These are phyloP conservation scores for Melanerpes aurifrons DNA, from an alignment of 2,113 vertebrate genomes.

Conservation along the genomic window DNA sequence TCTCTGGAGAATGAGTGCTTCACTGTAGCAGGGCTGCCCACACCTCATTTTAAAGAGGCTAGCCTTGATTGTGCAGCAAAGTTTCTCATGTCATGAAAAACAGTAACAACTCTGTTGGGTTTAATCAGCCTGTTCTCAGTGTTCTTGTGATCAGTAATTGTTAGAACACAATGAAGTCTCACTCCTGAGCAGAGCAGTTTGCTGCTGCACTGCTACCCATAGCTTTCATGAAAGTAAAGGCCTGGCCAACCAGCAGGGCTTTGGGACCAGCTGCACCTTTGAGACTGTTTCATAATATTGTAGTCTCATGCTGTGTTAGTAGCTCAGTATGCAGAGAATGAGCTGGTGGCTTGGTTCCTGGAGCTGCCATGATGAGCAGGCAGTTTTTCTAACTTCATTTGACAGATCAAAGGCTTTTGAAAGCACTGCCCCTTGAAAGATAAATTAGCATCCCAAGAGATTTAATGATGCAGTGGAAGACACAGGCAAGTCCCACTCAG, in stretches of 20 bases:
- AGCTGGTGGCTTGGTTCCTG: neutral
- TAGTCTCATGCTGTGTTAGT: slow-evolving; percentile 23
- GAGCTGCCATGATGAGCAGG: neutral
- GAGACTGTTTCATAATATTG: neutral
- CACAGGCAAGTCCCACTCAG: neutral
- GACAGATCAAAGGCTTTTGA: slow-evolving; percentile 21
- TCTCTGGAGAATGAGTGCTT: neutral
- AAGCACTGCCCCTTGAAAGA: slow-evolving; percentile 2
- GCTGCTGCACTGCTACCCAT: neutral
- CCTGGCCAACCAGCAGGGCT: neutral
- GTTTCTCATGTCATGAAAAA: neutral
- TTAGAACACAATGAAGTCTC: slow-evolving; percentile 7
- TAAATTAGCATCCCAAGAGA: slow-evolving; percentile 25
- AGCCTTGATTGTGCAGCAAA: neutral
- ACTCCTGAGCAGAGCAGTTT: neutral
- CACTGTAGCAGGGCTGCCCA: neutral
- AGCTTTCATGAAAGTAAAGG: neutral
- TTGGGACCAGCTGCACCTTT: neutral
- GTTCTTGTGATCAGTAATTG: neutral
- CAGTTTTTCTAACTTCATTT: neutral
- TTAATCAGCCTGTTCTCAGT: neutral
- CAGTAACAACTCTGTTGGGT: neutral
- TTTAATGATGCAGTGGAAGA: neutral
- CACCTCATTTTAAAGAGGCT: neutral
- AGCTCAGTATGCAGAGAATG: neutral